phyloP scores from a whole-genome alignment of 1,140 invertebrate species.

The Drosophila malerkotliana region DNA sequence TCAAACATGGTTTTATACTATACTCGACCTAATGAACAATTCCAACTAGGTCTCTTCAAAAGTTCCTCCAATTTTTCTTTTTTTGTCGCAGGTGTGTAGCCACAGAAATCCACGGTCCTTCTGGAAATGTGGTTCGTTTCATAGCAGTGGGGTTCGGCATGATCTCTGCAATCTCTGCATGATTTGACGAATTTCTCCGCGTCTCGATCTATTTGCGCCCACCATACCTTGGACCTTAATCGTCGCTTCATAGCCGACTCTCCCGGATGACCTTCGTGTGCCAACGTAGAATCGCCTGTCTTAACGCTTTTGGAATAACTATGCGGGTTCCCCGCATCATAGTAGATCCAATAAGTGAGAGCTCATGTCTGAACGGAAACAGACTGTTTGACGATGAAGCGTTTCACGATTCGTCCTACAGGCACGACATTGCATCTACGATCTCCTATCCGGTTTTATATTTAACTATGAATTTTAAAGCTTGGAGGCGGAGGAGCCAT shows the following conservation, averaged over 20 bases:
- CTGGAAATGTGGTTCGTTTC: slow-evolving; percentile 21
- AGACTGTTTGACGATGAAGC: slow-evolving; percentile 3
- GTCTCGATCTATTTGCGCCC: slow-evolving; percentile 84
- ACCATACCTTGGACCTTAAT: slow-evolving; percentile 85
- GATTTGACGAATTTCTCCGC: slow-evolving; percentile 82
- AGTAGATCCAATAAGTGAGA: slow-evolving; percentile 18
- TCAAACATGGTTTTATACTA: no score
- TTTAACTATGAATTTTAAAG: no score
- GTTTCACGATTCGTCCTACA: slow-evolving; percentile 16
- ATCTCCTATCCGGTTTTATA: no score
- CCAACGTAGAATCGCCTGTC: slow-evolving; percentile 61
- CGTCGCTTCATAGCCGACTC: slow-evolving; percentile 85
- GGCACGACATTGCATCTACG: no score
- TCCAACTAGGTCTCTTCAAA: no score
- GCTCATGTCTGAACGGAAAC: slow-evolving; percentile 34
- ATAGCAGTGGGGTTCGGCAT: slow-evolving; percentile 11
- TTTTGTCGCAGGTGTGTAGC: slow-evolving; percentile 5
- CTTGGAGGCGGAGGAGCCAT: no score
- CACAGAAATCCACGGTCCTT: slow-evolving; percentile 22
- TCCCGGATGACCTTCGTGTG: slow-evolving; percentile 85
- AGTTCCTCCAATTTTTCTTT: no score
- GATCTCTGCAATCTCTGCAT: slow-evolving; percentile 66
- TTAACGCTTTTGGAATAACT: slow-evolving; percentile 63
- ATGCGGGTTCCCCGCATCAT: slow-evolving; percentile 37
- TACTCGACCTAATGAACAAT: no score